Percentiles rank a stretch among this genome's conserved stretches.
Evolutionary conservation across 2,888 invertebrate genomes (phyloP).

Genomic region (Drosophila quasianomalipes): DNA sequence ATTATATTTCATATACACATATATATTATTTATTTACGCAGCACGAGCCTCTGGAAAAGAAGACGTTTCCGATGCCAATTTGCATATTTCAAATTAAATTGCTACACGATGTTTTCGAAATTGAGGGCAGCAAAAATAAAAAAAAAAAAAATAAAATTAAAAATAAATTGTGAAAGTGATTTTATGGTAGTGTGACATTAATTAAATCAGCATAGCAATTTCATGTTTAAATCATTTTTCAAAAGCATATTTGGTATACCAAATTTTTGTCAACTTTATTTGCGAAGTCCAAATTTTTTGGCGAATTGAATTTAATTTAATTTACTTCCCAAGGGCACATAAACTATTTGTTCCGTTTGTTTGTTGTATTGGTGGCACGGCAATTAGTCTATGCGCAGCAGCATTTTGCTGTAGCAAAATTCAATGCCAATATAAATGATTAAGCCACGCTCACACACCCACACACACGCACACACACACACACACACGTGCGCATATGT

Average conservation of each 20-base stretch:
- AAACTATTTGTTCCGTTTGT: constrained; percentile 6
- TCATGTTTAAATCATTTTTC: not conserved
- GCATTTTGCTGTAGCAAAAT: constrained; percentile 1
- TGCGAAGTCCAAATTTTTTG: not conserved
- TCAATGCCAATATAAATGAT: constrained; percentile 39
- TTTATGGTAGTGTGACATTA: not conserved
- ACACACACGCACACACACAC: not conserved
- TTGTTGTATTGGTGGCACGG: not conserved
- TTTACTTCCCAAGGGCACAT: not conserved
- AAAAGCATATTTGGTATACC: not conserved
- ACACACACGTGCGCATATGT: not conserved
- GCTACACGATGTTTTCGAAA: constrained; percentile 45
- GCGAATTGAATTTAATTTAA: not conserved
- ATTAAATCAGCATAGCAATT: not conserved
- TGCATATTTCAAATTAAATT: constrained; percentile 63
- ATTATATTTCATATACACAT: constrained; percentile 30
- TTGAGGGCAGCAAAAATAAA: constrained; percentile 8
- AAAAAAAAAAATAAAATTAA: not conserved
- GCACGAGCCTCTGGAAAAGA: constrained; percentile 19
- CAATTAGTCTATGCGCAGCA: constrained; percentile 28
- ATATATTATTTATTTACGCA: constrained; percentile 34
- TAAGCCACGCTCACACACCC: constrained; percentile 20
- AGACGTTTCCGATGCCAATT: constrained; percentile 38
- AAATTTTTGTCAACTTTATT: not conserved
- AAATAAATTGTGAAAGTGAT: not conserved